Evolutionary conservation across 1,140 invertebrate genomes (phyloP), one percentile per base, ranked within the genome.

Genomic region (Brevipalpus yothersi): DNA sequence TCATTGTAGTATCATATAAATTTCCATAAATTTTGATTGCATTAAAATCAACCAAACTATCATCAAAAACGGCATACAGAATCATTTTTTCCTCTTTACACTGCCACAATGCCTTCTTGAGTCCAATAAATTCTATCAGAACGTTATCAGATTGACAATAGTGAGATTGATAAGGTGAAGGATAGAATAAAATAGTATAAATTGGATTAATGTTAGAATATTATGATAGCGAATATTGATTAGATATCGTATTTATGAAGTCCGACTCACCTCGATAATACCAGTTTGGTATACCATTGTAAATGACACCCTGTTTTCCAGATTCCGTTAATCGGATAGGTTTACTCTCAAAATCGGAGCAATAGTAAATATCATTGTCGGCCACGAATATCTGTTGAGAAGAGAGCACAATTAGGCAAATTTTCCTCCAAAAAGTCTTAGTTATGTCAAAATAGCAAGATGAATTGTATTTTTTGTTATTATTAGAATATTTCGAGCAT

Each of bases 201-300:
- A 51, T 51, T 51, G 10, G n/a, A 2, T 10, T 4, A 4, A 45
- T 51, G n/a, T n/a, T 15, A 51, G 21, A 51, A 17, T 19, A 3
- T 31, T 31, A 2, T 3, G 31, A 31, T 31, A 31, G 31, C 31
- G 31, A 31, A 31, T 31, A 31, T 31, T 31, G 31, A 31, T 31
- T 31, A 31, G 31, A 31, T 31, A 31, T 31, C 31, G 31, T 31
- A 31, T 31, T 31, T 3, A 5, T 5, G 2, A 5, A 31, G 31
- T 31, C 2, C 5, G 43, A 17, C 31, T 56, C 39, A 49, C 43
- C 54, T 82, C 92, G 88, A 71, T 94, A 93, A 0, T 93, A 71
- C 86, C 87, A 93, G 72, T 93, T 88, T 0, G 88, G 85, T 17
- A 92, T 79, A 4, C 90, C 90, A 70, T 93, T 90, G 66, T 80